phyloP scores from a whole-genome alignment of 2,113 vertebrate species.

The Odocoileus virginianus region DNA sequence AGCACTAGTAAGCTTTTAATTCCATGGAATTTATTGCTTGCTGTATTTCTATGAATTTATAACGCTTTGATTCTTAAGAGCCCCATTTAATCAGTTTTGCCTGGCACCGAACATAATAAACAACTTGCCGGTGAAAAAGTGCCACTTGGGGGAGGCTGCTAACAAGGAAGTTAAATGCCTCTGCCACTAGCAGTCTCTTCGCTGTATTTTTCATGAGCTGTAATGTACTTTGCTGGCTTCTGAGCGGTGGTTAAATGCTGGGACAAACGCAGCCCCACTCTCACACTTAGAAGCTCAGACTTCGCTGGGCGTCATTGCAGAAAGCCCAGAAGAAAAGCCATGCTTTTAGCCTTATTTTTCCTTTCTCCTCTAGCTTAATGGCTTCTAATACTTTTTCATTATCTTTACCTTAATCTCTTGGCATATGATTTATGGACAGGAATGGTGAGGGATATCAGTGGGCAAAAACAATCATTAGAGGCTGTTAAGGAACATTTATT shows the following conservation, averaged over 20 bases:
- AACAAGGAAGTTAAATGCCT: constrained; percentile 96
- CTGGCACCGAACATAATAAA: constrained; percentile 98
- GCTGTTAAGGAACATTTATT: constrained; percentile 70
- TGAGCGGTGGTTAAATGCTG: constrained; percentile 85
- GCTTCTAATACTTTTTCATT: constrained; percentile 40
- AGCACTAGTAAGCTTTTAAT: constrained; percentile 98
- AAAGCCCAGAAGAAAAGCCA: constrained; percentile 55
- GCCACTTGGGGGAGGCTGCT: constrained; percentile 97
- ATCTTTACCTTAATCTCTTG: constrained; percentile 61
- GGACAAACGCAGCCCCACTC: constrained; percentile 84
- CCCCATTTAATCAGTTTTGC: constrained; percentile 98
- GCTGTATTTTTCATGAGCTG: constrained; percentile 94
- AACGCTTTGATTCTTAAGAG: constrained; percentile 99
- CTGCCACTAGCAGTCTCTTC: constrained; percentile 93
- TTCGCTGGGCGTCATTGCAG: constrained; percentile 66
- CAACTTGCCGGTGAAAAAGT: constrained; percentile 95
- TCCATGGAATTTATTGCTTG: constrained; percentile 98
- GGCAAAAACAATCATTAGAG: constrained; percentile 57
- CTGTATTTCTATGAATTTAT: constrained; percentile 99
- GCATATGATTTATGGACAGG: constrained; percentile 58
- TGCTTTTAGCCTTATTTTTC: constrained; percentile 13
- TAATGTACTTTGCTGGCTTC: constrained; percentile 90
- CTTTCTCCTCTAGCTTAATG: constrained; percentile 26
- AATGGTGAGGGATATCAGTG: constrained; percentile 54
- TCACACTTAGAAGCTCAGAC: constrained; percentile 66